These are phyloP conservation scores for Achlya flavicornis DNA, from an alignment of 2,888 invertebrate genomes.

Conservation along the genomic window DNA sequence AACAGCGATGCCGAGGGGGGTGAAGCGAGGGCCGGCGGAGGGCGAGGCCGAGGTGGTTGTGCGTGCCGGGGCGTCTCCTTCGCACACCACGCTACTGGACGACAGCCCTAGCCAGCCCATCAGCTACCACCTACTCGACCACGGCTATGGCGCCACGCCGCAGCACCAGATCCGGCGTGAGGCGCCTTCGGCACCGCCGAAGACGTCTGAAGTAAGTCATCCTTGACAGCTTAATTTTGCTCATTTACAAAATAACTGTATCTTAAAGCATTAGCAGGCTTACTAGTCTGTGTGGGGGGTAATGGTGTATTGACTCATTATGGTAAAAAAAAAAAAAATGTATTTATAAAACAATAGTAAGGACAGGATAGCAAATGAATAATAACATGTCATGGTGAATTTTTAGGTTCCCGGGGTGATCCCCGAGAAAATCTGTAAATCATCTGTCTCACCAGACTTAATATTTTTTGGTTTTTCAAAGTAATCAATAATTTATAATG, in stretches of 20 bases:
- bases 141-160: conserved; percentile 93
- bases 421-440: too few species aligned
- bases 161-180: conserved; percentile 86
- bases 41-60: conserved; percentile 80
- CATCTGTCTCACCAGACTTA: neutral
- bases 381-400: neutral
- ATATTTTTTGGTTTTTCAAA: neutral
- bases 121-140: conserved; percentile 92
- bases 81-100: conserved; percentile 78
- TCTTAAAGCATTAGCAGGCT: neutral
- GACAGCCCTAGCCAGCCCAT: conserved; percentile 82
- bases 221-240: neutral
- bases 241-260: neutral
- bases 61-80: conserved; percentile 81
- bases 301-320: neutral
- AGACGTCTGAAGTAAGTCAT: conserved; percentile 81
- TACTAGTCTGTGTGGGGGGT: neutral
- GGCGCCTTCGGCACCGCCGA: conserved; percentile 81
- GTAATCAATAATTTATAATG: neutral
- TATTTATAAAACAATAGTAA: neutral
- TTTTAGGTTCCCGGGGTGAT: neutral
- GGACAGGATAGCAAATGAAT: neutral
- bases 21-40: conserved; percentile 83
- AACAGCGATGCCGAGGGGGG: conserved; percentile 85
- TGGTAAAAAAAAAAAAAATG: neutral